Base-by-base conservation (phyloP, 2,797 vertebrate species). In the Tenualosa ilisha region DNA sequence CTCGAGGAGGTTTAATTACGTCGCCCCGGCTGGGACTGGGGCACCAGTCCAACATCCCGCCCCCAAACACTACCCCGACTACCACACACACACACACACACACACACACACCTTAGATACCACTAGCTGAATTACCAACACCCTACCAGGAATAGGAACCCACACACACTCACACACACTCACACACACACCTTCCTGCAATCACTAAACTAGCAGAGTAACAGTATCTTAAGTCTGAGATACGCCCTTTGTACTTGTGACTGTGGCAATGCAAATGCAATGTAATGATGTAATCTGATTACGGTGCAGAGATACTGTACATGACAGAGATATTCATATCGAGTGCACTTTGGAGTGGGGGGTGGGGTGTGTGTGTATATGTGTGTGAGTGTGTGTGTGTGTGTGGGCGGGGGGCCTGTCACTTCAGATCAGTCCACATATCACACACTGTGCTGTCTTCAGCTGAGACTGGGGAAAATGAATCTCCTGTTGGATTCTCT, bases 281-380 rank as follows among this genome's bases (percentile, higher is more conserved):
- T 2, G 7, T 6, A 9, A 31, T 72, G 65, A 72, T 26, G 65
- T 37, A 13, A 37, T 13, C 68, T 43, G 13, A 5, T 40, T 75
- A 43, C 37, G 1, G 37, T 43, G 37, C 3, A 17, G 0, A 22
- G 20, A 40, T 79, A 22, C 72, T 82, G 65, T 82, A 85, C 82
- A 81, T 86, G 88, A 89, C 82, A 88, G 85, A 86, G 84, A 86
- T 81, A 88, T 89, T 89, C 82, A 85, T 88, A 89, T 88, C 86
- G 81, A 43, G 82, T 86, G 85, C 83, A 79, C 82, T 81, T n/a
- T 40, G 68, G 15, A 12, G 11, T 13, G 11, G 24, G 63, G 24
- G n/a, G 7, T 65, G 1, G 26, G 11, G 65, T 37, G 31, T 31
- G 26, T 31, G 59, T 22, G 20, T 26, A 22, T 63, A 20, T 63